These are phyloP conservation scores for Euproctis similis DNA, from an alignment of 2,888 invertebrate species.

Conservation along the genomic window DNA sequence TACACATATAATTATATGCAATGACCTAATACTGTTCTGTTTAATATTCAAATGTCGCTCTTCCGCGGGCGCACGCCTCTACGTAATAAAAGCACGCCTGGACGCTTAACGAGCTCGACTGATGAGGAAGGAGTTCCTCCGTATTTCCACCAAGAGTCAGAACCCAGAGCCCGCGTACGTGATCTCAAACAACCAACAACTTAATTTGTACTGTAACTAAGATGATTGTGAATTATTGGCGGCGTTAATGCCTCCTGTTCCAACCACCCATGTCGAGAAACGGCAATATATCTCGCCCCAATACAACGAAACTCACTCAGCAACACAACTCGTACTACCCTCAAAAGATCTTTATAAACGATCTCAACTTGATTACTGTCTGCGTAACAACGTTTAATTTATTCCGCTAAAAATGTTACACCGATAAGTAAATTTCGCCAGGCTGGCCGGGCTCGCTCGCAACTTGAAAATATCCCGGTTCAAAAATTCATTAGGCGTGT, in stretches of 20 bases:
- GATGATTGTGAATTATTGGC: constrained; percentile 60
- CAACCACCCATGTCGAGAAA: constrained; percentile 14
- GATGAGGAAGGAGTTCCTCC: constrained; percentile 72
- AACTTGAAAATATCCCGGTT: too few relatives aligned
- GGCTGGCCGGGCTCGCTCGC: too few relatives aligned
- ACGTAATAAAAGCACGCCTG: constrained; percentile 73
- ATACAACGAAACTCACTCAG: constrained; percentile 13
- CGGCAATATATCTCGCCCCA: constrained; percentile 8
- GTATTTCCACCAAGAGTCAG: constrained; percentile 73
- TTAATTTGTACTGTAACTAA: constrained; percentile 55
- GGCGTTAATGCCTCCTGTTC: constrained; percentile 29
- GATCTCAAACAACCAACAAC: constrained; percentile 57
- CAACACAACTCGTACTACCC: neutral
- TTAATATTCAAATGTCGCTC: constrained; percentile 70
- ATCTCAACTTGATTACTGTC: constrained; percentile 12
- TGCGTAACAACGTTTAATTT: constrained; percentile 10
- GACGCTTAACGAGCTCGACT: constrained; percentile 70
- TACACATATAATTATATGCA: too few relatives aligned
- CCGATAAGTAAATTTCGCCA: too few relatives aligned
- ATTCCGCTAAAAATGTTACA: too few relatives aligned
- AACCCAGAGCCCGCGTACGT: constrained; percentile 57
- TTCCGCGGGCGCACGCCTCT: constrained; percentile 56
- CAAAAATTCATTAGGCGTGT: too few relatives aligned
- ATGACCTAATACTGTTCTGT: constrained; percentile 57
- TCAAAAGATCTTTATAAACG: constrained; percentile 8